These are phyloP conservation scores for Brachymystax lenok DNA, from an alignment of 2,797 vertebrate species.

Conservation along the genomic window DNA sequence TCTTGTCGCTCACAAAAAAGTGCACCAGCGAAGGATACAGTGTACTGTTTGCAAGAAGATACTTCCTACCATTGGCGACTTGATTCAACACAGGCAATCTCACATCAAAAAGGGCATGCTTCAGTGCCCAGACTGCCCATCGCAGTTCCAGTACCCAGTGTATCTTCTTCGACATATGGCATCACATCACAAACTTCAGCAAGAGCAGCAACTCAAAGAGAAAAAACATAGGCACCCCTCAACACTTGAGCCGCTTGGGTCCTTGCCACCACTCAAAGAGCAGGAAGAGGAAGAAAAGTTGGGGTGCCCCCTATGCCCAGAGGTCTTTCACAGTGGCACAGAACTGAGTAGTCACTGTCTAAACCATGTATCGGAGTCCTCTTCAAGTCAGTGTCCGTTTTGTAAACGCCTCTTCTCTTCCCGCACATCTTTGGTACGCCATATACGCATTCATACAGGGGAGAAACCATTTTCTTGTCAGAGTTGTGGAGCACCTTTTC, in stretches of 20 bases:
- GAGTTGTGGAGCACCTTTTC: conserved; percentile 71
- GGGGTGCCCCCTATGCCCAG: conserved; percentile 70
- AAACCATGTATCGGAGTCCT: conserved; percentile 62
- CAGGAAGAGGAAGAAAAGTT: conserved; percentile 8
- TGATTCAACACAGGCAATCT: conserved; percentile 73
- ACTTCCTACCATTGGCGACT: conserved; percentile 69
- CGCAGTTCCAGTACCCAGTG: conserved; percentile 70
- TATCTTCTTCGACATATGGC: conserved; percentile 71
- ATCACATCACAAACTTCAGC: conserved; percentile 51
- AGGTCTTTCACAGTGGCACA: conserved; percentile 60
- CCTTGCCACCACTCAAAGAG: neutral
- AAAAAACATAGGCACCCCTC: conserved; percentile 21
- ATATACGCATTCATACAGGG: conserved; percentile 73
- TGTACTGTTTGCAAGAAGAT: conserved; percentile 78
- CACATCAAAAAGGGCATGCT: conserved; percentile 72
- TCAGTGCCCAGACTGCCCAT: conserved; percentile 75
- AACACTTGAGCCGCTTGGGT: conserved; percentile 20
- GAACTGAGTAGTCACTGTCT: conserved; percentile 70
- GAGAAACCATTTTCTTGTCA: conserved; percentile 69
- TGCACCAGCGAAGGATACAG: conserved; percentile 75
- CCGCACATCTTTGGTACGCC: conserved; percentile 67
- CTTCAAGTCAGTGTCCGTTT: conserved; percentile 70
- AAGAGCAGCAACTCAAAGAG: conserved; percentile 23
- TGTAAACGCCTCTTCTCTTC: conserved; percentile 60
- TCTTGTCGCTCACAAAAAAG: conserved; percentile 68